Base-by-base conservation (phyloP, 2,113 vertebrate genomes). In the Peromyscus leucopus region DNA sequence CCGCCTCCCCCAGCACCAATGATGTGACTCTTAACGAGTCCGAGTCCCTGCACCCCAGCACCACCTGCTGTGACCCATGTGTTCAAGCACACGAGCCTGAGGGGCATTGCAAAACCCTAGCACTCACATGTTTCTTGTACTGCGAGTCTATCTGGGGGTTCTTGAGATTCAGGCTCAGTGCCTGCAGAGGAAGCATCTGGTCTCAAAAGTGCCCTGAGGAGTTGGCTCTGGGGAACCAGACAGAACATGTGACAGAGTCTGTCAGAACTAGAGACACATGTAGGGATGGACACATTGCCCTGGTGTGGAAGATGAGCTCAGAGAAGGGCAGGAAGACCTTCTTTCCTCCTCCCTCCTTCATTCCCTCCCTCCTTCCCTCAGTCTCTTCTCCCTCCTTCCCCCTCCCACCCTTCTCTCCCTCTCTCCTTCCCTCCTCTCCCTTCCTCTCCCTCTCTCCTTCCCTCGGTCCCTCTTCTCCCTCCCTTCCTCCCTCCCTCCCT, bases 251-350 rank as follows among this genome's bases (percentile, higher is more conserved):
- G 3, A 89, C 21, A 42, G 13, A 55, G 24, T 46, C 75, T 69
- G 82, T 36, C 2, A 61, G 46, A 71, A 67, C 31, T 2, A 22
- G 26, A 42, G 80, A 4, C 11, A 46, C 36, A 15, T 46, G 28
- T 3, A 15, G 28, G 57, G 22, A 3, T n/a, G 24, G 16, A n/a
- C 21, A 31, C 9, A 6, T 12, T 0, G 7, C 48, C 36, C 59
- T 48, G 33, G 13, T 57, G 46, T 63, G 5, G 42, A 91, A 12
- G 26, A 26, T 75, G 36, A 63, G 22, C 5, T 75, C 69, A 65
- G 79, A 55, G 75, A 72, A 83, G 69, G 19, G 15, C 15, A 11
- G 26, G 6, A 82, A 57, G 74, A 84, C 21, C 22, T 84, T 59
- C 36, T 57, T 17, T 17, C 15, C 13, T 61, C 57, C 11, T 11